Evolutionary conservation across 2,888 invertebrate genomes (phyloP).

Genomic region (Rosalia funebris): DNA sequence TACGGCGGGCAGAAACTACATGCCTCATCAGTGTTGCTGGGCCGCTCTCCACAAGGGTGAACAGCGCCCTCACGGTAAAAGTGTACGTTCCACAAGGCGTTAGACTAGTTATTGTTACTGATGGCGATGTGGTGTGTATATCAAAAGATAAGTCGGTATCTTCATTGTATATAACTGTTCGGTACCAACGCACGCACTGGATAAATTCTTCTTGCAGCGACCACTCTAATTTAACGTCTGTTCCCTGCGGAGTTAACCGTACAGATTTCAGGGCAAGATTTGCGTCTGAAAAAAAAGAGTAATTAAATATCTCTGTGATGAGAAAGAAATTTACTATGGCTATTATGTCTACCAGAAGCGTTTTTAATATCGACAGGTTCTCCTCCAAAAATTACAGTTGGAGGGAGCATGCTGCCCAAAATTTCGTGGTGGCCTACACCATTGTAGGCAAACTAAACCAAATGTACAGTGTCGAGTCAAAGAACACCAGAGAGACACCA

Average conservation of each 20-base stretch:
- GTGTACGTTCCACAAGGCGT: slow-evolving; percentile 28
- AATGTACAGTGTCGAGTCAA: too few relatives aligned
- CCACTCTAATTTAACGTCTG: neutral
- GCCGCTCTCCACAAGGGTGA: slow-evolving; percentile 19
- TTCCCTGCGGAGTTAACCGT: neutral
- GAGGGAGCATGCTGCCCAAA: too few relatives aligned
- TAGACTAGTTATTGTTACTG: neutral
- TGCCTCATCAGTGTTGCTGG: slow-evolving; percentile 2
- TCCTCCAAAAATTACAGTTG: too few relatives aligned
- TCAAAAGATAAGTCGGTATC: neutral
- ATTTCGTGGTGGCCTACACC: too few relatives aligned
- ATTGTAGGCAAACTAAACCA: too few relatives aligned
- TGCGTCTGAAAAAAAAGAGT: too few relatives aligned
- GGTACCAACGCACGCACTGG: neutral
- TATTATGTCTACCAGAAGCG: too few relatives aligned
- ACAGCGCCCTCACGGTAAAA: slow-evolving; percentile 28
- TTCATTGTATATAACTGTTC: neutral
- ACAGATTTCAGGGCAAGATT: neutral
- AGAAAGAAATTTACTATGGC: too few relatives aligned
- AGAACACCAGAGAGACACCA: too few relatives aligned
- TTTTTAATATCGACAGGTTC: too few relatives aligned
- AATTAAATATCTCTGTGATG: too few relatives aligned
- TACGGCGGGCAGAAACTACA: neutral
- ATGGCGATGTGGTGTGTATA: neutral
- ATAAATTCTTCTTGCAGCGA: neutral